Base-by-base conservation (phyloP, 1,140 invertebrate species). In the Drosophila orosa region DNA sequence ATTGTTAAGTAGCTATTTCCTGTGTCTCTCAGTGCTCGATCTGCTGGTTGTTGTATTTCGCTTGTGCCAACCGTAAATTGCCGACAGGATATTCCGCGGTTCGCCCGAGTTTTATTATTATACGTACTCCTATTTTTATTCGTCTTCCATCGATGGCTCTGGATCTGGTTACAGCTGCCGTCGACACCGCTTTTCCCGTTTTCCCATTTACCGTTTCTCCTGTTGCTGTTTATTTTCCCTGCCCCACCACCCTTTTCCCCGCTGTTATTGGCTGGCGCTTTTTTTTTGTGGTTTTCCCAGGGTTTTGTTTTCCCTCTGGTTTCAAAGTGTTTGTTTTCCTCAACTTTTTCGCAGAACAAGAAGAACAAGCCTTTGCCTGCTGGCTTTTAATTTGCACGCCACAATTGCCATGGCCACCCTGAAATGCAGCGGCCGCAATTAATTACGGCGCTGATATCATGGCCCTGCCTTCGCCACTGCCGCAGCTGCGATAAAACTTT, bases 331-430 rank as follows among this genome's bases (percentile, higher is more conserved):
- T 90, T 89, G 80, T 72, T 78, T 89, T 74, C 48, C 54, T 69
- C 50, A 80, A 89, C 75, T 86, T 87, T 81, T 86, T 84, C 73
- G 60, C 44, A 48, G 45, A 63, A 75, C 50, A 80, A 69, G 65
- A 57, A 65, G 69, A 63, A 75, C 50, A 72, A 69, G 69, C 65
- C 35, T 77, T 78, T 80, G 35, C 72, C 80, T 48, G 80, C 79
- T 89, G 74, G 77, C 77, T 89, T 90, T 89, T 89, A 89, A 89
- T 89, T 89, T 89, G 76, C 84, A 85, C 80, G 84, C 84, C 84
- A 87, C 84, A 87, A 87, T 86, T 86, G 78, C 84, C 84, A 87
- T 84, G 84, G 84, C 80, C 84, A 78, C 84, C 84, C 84, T 60
- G 68, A 87, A 89, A 84, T 89, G 84, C 84, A 87, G 85, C 85